Evolutionary conservation across 2,113 vertebrate genomes (phyloP), one percentile per base, ranked within the genome.

Genomic region (Tonatia bakeri): DNA sequence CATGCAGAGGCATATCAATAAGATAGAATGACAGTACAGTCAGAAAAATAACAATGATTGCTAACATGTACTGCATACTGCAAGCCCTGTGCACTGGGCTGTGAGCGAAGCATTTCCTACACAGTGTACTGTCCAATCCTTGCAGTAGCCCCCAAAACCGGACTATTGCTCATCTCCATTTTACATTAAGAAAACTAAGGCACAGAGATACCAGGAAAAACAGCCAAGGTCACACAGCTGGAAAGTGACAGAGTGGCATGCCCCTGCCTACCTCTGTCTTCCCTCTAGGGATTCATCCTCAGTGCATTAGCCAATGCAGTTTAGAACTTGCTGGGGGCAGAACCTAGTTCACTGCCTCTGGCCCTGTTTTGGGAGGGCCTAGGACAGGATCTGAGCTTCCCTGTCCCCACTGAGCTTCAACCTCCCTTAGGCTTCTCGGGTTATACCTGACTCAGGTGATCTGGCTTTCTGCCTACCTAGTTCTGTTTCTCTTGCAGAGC

Each of bases 11-110:
- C 33, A 40, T 12, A 36, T 1, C 67, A 19, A 0, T 9, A 72
- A 13, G 36, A 24, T 0, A 7, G 14, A 81, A n/a, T 54, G 28
- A 47, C 10, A 33, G 67, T 13, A 5, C 5, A 22, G 47, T 77
- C 50, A 38, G 81, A 83, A 77, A 40, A 43, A 38, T 7, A 45
- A 43, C 9, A 10, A 22, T 3, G 38, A 7, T 5, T 13, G 40
- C 24, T 43, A 17, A n/a, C 7, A 24, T 1, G 4, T n/a, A 14
- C 28, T 5, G 2, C 4, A 15, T 3, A 15, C 24, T 38, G 8
- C 17, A 14, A 69, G 28, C 17, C 43, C 24, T 33, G 80, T 7
- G 33, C 22, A 28, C 11, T 6, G 10, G 61, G 59, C 26, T 19
- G 33, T 70, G 56, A 70, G n/a, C 40, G 24, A 6, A 56, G 79